Percentiles rank a stretch among this genome's conserved stretches.
Conservation (phyloP, 2,888 invertebrate species). For the Deladenus siricidicola region DNA sequence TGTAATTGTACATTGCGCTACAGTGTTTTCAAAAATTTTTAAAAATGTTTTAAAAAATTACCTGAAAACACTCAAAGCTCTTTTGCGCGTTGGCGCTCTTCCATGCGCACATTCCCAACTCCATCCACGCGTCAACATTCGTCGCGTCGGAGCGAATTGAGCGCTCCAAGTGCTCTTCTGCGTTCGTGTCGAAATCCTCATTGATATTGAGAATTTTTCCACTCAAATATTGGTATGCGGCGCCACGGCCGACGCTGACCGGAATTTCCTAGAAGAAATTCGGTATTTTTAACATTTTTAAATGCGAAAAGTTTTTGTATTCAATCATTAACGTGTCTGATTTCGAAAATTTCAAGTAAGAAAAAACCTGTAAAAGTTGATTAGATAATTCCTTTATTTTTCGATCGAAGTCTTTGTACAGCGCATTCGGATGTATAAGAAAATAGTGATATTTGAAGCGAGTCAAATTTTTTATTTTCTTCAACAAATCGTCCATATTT, state of each 20-base stretch:
- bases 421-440: conserved; percentile 2
- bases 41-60: too few species aligned
- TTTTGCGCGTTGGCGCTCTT: too few species aligned
- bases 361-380: conserved; percentile 11
- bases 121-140: conserved; percentile 72
- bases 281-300: neutral
- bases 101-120: conserved; percentile 70
- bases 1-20: too few species aligned
- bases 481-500: conserved; percentile 5
- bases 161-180: conserved; percentile 69
- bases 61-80: too few species aligned
- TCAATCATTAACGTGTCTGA: neutral
- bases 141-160: conserved; percentile 76
- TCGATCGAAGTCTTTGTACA: neutral
- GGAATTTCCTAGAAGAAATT: conserved; percentile 21
- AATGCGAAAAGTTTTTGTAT: neutral
- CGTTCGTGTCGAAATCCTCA: conserved; percentile 64
- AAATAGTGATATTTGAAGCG: conserved; percentile 10
- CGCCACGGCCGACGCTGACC: conserved; percentile 1
- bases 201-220: conserved; percentile 70
- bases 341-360: neutral
- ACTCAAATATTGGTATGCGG: conserved; percentile 60
- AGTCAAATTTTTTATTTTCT: conserved; percentile 3
- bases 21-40: too few species aligned
- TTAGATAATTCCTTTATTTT: neutral